Evolutionary conservation across 2,888 invertebrate genomes (phyloP).

Genomic region (Junonia oenone): DNA sequence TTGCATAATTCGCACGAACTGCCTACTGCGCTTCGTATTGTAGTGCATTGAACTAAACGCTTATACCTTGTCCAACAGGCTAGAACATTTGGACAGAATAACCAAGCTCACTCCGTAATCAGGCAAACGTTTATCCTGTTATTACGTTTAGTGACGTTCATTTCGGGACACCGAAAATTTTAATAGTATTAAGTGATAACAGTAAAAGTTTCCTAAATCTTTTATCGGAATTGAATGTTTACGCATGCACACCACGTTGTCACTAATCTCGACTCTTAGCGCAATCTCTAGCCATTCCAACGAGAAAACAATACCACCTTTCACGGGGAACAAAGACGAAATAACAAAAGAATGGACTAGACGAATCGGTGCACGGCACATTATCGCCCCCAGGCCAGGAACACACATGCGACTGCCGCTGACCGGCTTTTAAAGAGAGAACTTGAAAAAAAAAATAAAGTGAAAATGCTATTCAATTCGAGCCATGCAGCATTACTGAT

Average conservation of each 20-base stretch:
- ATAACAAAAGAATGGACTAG: slow-evolving; percentile 69
- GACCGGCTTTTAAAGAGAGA: slow-evolving; percentile 52
- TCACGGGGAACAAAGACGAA: slow-evolving; percentile 64
- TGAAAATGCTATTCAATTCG: slow-evolving; percentile 31
- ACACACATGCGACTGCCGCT: slow-evolving; percentile 52
- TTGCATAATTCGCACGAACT: slow-evolving; percentile 58
- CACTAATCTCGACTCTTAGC: slow-evolving; percentile 72
- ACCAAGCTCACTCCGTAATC: slow-evolving; percentile 3
- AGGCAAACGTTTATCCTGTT: slow-evolving; percentile 1
- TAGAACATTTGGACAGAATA: slow-evolving; percentile 20
- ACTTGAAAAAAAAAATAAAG: slow-evolving; percentile 48
- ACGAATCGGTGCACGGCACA: slow-evolving; percentile 63
- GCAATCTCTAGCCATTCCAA: slow-evolving; percentile 65
- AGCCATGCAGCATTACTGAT: slow-evolving; percentile 30
- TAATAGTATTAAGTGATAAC: background rate
- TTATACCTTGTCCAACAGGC: slow-evolving; percentile 27
- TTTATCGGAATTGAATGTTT: slow-evolving; percentile 16
- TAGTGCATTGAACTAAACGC: slow-evolving; percentile 39
- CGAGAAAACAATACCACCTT: slow-evolving; percentile 74
- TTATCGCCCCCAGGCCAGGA: slow-evolving; percentile 44
- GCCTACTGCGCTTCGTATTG: slow-evolving; percentile 36
- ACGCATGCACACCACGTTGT: slow-evolving; percentile 64
- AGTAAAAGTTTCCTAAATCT: background rate
- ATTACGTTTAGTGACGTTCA: background rate
- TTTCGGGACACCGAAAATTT: background rate